Evolutionary conservation across 2,888 invertebrate species (phyloP), one percentile per base, ranked within the genome.

Genomic region (Mimachlamys varia): DNA sequence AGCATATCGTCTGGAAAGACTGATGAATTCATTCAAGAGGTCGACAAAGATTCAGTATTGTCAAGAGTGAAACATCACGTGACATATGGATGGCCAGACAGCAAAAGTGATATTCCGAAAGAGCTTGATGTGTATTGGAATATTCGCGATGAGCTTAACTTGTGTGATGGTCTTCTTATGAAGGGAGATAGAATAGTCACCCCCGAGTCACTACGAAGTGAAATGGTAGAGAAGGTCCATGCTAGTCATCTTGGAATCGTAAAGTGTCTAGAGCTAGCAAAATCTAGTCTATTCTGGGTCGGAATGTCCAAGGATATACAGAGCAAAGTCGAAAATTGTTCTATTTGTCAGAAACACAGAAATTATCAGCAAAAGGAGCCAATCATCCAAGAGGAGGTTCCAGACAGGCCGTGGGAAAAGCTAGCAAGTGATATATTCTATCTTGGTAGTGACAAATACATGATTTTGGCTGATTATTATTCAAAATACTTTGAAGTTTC

Each of bases 361-460:
- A 58, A 5, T 58, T 58, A 58, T 58, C 58, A 58, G 58, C 58
- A 58, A 19, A 58, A 58, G 58, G 58, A 58, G 22, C 58, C 58
- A 19, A 58, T 58, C 22, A 22, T 58, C 5, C 58, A 58, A 22
- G 58, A 58, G 15, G 58, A 58, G 22, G 22, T 58, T 58, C 58
- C 58, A 22, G 19, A 58, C 22, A 58, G 58, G 58, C 58, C 58
- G 22, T 58, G 58, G 58, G 10, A 58, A 58, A 58, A 58, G 58
- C 22, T 58, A 58, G 58, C 58, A 58, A 58, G 58, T 58, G 58
- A 58, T 58, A 58, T 58, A 58, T 58, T 58, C 58, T 58, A 58
- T 58, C 10, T 58, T 10, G 58, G 58, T 22, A 58, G 58, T 58
- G 58, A 58, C 4, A 58, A 58, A 58, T 58, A 58, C 19, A 58